Base-by-base conservation (phyloP, 1,140 invertebrate genomes). In the Diplogasteroides magnus region DNA sequence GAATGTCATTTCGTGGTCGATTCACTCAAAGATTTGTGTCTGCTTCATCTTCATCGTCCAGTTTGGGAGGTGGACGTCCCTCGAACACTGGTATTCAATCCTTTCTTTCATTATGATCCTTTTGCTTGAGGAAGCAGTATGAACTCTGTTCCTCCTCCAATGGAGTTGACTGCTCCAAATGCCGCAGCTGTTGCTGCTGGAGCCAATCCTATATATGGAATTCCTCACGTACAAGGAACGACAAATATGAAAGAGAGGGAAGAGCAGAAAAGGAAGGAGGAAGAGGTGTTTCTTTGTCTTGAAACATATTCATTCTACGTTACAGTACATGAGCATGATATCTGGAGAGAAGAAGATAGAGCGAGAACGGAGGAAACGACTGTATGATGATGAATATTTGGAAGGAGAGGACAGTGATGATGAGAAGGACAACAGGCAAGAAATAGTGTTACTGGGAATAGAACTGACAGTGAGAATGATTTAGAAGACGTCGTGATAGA, bases 371-470 rank as follows among this genome's bases (percentile, higher is more conserved):
- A 65, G 72, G 37, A 70, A 64, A 27, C 61, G 66, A 32, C 28
- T 58, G 15, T 65, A 70, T 31, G 64, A 73, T 23, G 78, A 79
- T 27, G 78, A 79, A 64, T 80, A 80, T 70, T 77, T 80, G 37
- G 77, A 79, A 65, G 61, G 64, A 13, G 65, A 74, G 19, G 79
- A 79, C 64, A 78, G 76, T 26, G 78, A 80, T 67, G 78, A 80
- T 1, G 80, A 82, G 48, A 27, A 64, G 19, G 25, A n/a, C 0
- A 1, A 66, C 28, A 65, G 14, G 29, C 68, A 31, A 57, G 32
- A n/a, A n/a, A n/a, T n/a, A n/a, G n/a, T n/a, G n/a, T n/a, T n/a
- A n/a, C n/a, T n/a, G n/a, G n/a, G n/a, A n/a, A n/a, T n/a, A n/a
- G n/a, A n/a, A n/a, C n/a, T n/a, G n/a, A n/a, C n/a, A n/a, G n/a